Percentiles rank a stretch among this genome's conserved stretches.
These are phyloP conservation scores for Ormyrus pomaceus DNA, from an alignment of 2,888 invertebrate species.

Conservation along the genomic window DNA sequence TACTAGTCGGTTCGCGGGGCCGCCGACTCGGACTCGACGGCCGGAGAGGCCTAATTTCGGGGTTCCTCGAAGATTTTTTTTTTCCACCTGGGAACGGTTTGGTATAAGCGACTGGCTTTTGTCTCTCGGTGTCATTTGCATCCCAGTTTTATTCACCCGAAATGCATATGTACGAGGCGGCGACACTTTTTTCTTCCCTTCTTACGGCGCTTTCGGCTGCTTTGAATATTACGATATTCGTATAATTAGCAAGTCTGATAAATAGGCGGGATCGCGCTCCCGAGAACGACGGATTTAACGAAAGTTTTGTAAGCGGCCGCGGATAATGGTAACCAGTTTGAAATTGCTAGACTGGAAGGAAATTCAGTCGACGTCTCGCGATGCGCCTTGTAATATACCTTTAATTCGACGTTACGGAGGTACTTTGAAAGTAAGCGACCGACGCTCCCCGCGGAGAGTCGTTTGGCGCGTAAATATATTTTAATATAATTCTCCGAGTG, in stretches of 20 bases:
- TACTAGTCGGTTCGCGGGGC: no score
- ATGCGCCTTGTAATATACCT: neutral
- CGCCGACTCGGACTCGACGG: no score
- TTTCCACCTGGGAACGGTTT: constrained; percentile 2
- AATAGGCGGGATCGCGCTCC: no score
- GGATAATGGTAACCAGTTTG: constrained; percentile 23
- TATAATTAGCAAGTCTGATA: neutral
- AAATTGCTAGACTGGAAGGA: constrained; percentile 23
- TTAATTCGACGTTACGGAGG: neutral
- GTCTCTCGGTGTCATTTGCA: constrained; percentile 7
- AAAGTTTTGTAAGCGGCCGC: no score
- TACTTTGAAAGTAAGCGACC: neutral
- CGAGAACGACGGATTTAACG: no score
- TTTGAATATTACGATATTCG: neutral
- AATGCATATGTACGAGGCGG: constrained; percentile 2
- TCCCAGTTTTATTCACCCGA: neutral
- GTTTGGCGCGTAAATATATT: no score
- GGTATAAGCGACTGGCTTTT: neutral
- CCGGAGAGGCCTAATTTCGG: no score
- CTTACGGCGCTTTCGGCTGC: neutral
- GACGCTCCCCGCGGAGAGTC: neutral
- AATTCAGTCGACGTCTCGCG: constrained; percentile 13
- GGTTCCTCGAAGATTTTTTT: no score
- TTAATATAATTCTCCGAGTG: no score
- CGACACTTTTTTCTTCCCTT: neutral